Conservation (phyloP, 2,888 invertebrate species). For the Homarus gammarus region DNA sequence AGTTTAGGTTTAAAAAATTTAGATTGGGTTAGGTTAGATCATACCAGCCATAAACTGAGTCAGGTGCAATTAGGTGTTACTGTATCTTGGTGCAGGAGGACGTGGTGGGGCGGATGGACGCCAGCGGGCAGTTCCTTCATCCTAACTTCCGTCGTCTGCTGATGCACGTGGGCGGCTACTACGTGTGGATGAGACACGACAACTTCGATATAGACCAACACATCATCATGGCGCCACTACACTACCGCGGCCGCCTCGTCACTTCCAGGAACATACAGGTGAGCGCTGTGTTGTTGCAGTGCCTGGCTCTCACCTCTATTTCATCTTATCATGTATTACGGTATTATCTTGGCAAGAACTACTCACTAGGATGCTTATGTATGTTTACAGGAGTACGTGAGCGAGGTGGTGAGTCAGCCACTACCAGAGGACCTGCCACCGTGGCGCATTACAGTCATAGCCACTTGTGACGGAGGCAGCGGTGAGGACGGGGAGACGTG, state of each 20-base stretch:
- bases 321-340: not conserved
- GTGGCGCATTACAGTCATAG: constrained; percentile 65
- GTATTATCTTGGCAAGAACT: not conserved
- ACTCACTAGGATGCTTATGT: not conserved
- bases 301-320: too few species aligned
- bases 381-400: constrained; percentile 71
- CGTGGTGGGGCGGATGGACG: constrained; percentile 37
- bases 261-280: constrained; percentile 65
- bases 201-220: constrained; percentile 47
- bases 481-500: constrained; percentile 61
- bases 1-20: too few species aligned
- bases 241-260: constrained; percentile 50
- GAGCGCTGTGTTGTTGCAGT: not conserved
- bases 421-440: constrained; percentile 56
- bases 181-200: constrained; percentile 47
- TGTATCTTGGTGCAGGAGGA: constrained; percentile 55
- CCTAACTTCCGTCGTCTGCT: constrained; percentile 54
- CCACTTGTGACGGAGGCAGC: constrained; percentile 37
- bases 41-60: too few species aligned
- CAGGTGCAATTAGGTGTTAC: too few species aligned
- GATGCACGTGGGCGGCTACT: constrained; percentile 40
- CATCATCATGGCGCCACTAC: constrained; percentile 36
- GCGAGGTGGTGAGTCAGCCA: constrained; percentile 62
- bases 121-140: constrained; percentile 30
- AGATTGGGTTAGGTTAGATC: too few species aligned